Percentiles rank a stretch among this genome's conserved stretches.
These are phyloP conservation scores for Eupithecia tripunctaria DNA, from an alignment of 2,888 invertebrate species.

Conservation along the genomic window DNA sequence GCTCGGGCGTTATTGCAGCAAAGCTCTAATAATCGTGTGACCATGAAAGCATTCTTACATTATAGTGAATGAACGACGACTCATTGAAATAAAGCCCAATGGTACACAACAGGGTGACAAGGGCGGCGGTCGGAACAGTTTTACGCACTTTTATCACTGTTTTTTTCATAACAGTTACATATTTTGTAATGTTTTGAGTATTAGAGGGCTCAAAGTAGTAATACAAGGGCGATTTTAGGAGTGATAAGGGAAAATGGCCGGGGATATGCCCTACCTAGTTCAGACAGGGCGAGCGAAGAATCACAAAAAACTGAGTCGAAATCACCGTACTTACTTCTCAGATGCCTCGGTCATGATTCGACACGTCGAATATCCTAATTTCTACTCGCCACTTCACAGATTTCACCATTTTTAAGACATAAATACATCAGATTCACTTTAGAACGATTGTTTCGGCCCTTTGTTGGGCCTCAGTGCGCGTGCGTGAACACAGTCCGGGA, in stretches of 20 bases:
- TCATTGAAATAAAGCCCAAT: slow-evolving; percentile 78
- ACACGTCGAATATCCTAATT: slow-evolving; percentile 93
- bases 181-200: slow-evolving; percentile 9
- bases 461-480: slow-evolving; percentile 83
- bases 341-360: slow-evolving; percentile 96
- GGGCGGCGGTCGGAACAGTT: slow-evolving; percentile 74
- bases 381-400: slow-evolving; percentile 91
- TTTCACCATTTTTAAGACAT: slow-evolving; percentile 93
- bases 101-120: slow-evolving; percentile 67
- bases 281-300: slow-evolving; percentile 64
- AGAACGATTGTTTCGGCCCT: slow-evolving; percentile 82
- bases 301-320: slow-evolving; percentile 67
- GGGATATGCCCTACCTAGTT: slow-evolving; percentile 76
- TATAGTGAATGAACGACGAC: slow-evolving; percentile 80
- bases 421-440: slow-evolving; percentile 87
- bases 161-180: slow-evolving; percentile 28
- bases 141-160: slow-evolving; percentile 47
- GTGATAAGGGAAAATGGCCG: slow-evolving; percentile 79
- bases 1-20: slow-evolving; percentile 50
- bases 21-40: slow-evolving; percentile 66
- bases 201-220: slow-evolving; percentile 7
- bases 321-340: slow-evolving; percentile 91
- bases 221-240: slow-evolving; percentile 46
- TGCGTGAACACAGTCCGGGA: slow-evolving; percentile 80
- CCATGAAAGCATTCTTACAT: slow-evolving; percentile 75